Percentiles rank a stretch among this genome's conserved stretches.
phyloP scores from a whole-genome alignment of 2,888 invertebrate genomes.

The Synanthedon formicaeformis region DNA sequence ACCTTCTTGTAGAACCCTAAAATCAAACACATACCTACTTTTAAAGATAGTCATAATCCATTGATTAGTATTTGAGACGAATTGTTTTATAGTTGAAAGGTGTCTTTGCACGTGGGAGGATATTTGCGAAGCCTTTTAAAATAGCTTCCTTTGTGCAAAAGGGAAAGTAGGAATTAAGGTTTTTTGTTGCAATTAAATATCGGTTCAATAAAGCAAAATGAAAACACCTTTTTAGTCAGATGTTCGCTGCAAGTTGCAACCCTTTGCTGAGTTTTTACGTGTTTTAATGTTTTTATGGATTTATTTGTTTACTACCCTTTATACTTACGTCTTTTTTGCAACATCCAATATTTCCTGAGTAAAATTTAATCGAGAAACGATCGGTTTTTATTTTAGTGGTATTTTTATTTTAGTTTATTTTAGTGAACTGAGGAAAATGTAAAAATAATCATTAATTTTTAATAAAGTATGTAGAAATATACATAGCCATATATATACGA shows the following conservation, averaged over 20 bases:
- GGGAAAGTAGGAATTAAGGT: conserved; percentile 46
- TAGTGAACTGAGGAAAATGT: too few relatives aligned
- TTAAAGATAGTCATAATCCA: too few relatives aligned
- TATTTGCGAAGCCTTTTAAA: conserved; percentile 57
- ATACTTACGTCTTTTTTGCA: background rate
- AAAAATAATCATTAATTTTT: too few relatives aligned
- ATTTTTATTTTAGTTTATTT: too few relatives aligned
- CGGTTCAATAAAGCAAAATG: conserved; percentile 24
- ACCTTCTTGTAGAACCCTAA: too few relatives aligned
- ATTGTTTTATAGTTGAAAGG: background rate
- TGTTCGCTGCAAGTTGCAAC: conserved; percentile 20
- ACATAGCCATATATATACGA: too few relatives aligned
- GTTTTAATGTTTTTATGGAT: conserved; percentile 1
- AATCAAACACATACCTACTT: too few relatives aligned
- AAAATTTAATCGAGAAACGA: too few relatives aligned
- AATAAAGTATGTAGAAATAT: too few relatives aligned
- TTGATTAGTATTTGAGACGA: too few relatives aligned
- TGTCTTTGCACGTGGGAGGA: conserved; percentile 39
- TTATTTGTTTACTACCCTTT: conserved; percentile 1
- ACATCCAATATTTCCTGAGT: too few relatives aligned
- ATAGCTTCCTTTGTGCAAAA: conserved; percentile 46
- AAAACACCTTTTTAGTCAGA: conserved; percentile 39
- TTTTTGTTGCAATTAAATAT: conserved; percentile 41
- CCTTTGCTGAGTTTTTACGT: conserved; percentile 17
- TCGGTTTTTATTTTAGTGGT: too few relatives aligned